Percentiles rank a stretch among this genome's conserved stretches.
phyloP scores from a whole-genome alignment of 2,797 vertebrate species.

The Onychomys torridus region DNA sequence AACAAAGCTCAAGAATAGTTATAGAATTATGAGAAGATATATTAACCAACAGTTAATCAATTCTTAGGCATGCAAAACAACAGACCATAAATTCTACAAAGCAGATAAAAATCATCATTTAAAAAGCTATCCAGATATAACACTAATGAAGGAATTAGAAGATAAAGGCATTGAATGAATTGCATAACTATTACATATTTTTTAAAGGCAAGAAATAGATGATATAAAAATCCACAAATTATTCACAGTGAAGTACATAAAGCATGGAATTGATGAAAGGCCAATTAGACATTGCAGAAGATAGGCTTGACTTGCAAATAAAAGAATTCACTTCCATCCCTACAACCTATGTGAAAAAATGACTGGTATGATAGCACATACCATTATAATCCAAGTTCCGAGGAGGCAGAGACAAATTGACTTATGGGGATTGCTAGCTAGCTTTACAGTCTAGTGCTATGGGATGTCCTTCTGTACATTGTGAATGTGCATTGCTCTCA shows the following conservation, averaged over 20 bases:
- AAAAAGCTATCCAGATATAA: background rate
- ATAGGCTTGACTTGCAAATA: background rate
- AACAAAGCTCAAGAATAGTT: background rate
- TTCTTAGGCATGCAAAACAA: background rate
- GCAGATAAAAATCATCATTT: background rate
- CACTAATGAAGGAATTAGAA: background rate
- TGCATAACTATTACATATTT: background rate
- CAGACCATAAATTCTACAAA: background rate
- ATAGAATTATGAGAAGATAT: constrained; percentile 13
- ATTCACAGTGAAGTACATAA: background rate
- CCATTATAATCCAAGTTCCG: background rate
- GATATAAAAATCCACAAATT: background rate
- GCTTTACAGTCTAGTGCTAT: background rate
- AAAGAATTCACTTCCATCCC: background rate
- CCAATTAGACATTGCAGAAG: background rate
- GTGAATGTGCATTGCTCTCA: no score
- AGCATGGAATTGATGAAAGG: background rate
- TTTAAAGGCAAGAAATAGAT: background rate
- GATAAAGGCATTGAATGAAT: background rate
- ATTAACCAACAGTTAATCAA: background rate
- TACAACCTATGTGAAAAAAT: background rate
- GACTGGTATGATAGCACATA: no score
- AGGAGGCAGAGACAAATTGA: background rate
- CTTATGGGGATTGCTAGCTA: no score
- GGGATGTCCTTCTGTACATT: no score